Conservation (phyloP, 2,888 invertebrate genomes). For the Ornithoptera priamus region DNA sequence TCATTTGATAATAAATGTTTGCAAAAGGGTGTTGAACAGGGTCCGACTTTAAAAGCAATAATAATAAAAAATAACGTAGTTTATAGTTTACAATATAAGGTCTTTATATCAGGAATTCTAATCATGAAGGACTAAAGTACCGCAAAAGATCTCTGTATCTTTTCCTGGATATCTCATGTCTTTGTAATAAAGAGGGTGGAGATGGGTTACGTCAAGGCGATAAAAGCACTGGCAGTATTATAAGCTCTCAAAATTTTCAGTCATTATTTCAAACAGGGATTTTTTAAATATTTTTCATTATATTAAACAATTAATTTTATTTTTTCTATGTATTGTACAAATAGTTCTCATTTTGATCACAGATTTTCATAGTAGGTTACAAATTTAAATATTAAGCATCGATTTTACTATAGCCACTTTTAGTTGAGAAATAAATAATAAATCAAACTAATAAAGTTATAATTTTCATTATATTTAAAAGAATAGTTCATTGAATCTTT, state of each 20-base stretch:
- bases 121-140: conserved; percentile 3
- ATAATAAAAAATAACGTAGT: neutral
- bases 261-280: neutral
- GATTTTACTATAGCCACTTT: no score
- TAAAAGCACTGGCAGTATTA: neutral
- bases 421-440: no score
- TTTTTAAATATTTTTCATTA: neutral
- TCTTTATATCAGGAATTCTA: conserved; percentile 5
- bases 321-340: no score
- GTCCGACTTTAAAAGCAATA: neutral
- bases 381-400: no score
- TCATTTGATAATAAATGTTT: no score
- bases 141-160: conserved; percentile 8
- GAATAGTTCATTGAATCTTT: neutral
- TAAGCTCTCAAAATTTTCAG: neutral
- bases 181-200: conserved; percentile 16
- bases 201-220: conserved; percentile 12
- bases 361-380: no score
- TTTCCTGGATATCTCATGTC: conserved; percentile 9
- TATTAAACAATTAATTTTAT: no score
- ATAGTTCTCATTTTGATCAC: no score
- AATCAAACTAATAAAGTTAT: no score
- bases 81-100: conserved; percentile 2
- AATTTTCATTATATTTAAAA: neutral
- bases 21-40: neutral